These are phyloP conservation scores for Pristionchus pacificus DNA, from an alignment of 1,140 invertebrate genomes.

Conservation along the genomic window DNA sequence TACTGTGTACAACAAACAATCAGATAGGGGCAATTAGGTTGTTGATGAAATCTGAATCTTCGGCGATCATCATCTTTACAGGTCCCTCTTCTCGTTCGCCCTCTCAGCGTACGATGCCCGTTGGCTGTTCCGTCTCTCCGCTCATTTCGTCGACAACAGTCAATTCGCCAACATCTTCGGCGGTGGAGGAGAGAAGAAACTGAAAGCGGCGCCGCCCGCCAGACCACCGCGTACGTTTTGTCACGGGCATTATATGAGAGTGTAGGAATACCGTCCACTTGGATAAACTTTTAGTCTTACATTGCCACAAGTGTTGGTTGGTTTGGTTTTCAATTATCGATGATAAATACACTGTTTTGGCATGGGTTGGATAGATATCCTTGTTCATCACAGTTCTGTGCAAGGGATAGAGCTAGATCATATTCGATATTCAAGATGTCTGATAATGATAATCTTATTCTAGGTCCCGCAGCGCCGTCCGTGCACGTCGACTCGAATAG, in stretches of 20 bases:
- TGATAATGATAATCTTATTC: background rate
- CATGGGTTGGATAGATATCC: no score
- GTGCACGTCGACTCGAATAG: slow-evolving; percentile 7
- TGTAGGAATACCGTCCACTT: no score
- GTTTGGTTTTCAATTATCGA: no score
- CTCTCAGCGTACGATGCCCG: slow-evolving; percentile 88
- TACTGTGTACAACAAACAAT: no score
- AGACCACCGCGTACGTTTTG: slow-evolving; percentile 41
- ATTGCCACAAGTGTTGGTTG: no score
- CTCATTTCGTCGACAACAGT: slow-evolving; percentile 74
- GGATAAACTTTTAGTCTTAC: no score
- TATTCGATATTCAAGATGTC: no score
- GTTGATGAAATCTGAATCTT: no score
- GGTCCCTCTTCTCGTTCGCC: slow-evolving; percentile 82
- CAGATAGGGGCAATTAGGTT: no score
- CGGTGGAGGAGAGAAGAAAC: slow-evolving; percentile 79
- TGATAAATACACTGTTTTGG: no score
- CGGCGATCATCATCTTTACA: background rate
- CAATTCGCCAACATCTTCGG: slow-evolving; percentile 86
- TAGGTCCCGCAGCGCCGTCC: slow-evolving; percentile 17
- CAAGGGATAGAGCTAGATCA: no score
- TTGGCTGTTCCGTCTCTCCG: slow-evolving; percentile 78
- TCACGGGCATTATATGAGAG: background rate
- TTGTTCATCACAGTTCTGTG: no score
- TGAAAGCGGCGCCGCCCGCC: slow-evolving; percentile 59